A percentile compares a stretch with the other conserved stretches of the same genome.
These are phyloP conservation scores for Anthoscopus minutus DNA, from an alignment of 2,113 vertebrate genomes.

Conservation along the genomic window DNA sequence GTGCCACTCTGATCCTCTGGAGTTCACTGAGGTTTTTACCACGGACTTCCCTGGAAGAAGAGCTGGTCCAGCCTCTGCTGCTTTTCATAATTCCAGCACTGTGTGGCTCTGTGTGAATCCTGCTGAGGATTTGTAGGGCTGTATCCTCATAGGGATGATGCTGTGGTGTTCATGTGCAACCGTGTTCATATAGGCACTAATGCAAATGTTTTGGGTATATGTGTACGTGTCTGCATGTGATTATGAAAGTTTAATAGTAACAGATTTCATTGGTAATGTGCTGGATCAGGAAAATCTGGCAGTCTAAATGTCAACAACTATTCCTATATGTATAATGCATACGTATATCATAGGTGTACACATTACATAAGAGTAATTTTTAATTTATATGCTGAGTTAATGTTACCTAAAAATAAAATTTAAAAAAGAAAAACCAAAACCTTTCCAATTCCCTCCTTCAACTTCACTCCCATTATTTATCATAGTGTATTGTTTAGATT, in stretches of 20 bases:
- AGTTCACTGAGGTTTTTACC: not conserved
- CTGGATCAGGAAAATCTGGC: not conserved
- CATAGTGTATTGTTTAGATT: not conserved
- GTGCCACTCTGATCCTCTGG: not conserved
- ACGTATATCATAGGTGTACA: not conserved
- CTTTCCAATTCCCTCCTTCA: not conserved
- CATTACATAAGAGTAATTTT: not conserved
- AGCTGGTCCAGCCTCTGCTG: not conserved
- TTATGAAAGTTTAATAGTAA: not conserved
- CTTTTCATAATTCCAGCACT: not conserved
- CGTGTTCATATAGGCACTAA: not conserved
- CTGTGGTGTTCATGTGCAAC: not conserved
- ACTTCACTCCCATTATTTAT: not conserved
- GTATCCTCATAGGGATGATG: not conserved
- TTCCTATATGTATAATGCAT: not conserved
- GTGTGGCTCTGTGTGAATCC: not conserved
- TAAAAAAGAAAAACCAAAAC: rapidly evolving
- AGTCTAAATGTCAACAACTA: not conserved
- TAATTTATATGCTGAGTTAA: not conserved
- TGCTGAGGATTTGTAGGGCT: not conserved
- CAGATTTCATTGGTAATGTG: not conserved
- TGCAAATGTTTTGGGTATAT: not conserved
- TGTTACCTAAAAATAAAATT: not conserved
- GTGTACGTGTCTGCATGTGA: not conserved
- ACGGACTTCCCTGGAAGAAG: not conserved